These are phyloP conservation scores for Coelopa frigida DNA, from an alignment of 1,140 invertebrate genomes.

Conservation along the genomic window DNA sequence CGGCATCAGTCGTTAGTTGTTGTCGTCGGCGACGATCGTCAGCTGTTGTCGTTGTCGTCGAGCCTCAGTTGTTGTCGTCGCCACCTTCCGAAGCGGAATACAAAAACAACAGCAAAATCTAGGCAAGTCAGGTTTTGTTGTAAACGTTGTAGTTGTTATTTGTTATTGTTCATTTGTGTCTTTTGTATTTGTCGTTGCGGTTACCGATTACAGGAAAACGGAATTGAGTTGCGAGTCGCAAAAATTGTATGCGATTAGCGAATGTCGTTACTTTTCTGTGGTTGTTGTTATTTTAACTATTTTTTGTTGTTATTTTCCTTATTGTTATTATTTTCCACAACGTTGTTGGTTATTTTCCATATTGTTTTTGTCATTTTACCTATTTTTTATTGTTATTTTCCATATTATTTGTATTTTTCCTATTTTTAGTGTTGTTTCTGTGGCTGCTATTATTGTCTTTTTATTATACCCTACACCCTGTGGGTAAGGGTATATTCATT, in stretches of 20 bases:
- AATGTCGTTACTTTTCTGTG: background rate
- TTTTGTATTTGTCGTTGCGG: background rate
- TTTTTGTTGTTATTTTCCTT: background rate
- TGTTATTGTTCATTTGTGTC: background rate
- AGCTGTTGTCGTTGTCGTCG: too few relatives aligned
- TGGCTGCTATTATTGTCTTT: slow-evolving; percentile 4
- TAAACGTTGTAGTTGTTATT: background rate
- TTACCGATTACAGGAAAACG: background rate
- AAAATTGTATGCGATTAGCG: background rate
- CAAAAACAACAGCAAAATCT: background rate
- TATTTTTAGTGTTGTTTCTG: background rate
- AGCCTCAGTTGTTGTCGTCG: too few relatives aligned
- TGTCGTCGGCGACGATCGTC: too few relatives aligned
- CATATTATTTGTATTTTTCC: too few relatives aligned
- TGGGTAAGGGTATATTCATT: too few relatives aligned
- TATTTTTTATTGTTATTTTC: too few relatives aligned
- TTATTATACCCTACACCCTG: too few relatives aligned
- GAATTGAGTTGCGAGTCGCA: background rate
- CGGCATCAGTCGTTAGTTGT: too few relatives aligned
- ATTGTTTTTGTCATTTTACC: background rate
- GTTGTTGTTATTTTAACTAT: background rate
- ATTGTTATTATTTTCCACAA: background rate
- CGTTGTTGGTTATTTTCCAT: background rate
- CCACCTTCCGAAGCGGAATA: too few relatives aligned
- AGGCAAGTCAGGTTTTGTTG: too few relatives aligned